These are phyloP conservation scores for Henricia sp. DNA, from an alignment of 53 echinoderm and acorn worm genomes.

Conservation along the genomic window DNA sequence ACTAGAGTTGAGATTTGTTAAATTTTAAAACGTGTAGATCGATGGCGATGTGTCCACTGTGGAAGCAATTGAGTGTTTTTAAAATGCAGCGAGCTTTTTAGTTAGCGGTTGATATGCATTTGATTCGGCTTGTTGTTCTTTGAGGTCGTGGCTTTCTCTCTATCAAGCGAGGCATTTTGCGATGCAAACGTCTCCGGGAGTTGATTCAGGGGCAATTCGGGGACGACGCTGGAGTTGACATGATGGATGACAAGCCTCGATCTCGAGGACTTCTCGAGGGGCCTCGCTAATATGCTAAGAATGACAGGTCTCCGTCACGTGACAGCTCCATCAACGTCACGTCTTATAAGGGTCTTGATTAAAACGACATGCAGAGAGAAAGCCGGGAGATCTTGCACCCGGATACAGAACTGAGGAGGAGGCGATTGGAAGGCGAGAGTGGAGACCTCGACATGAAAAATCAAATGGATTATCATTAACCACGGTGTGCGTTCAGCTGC, in stretches of 20 bases:
- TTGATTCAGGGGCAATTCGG: slow-evolving; percentile 33
- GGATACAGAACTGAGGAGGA: slow-evolving; percentile 49
- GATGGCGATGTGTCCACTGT: slow-evolving; percentile 22
- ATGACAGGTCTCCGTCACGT: slow-evolving; percentile 58
- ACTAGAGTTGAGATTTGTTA: slow-evolving; percentile 1
- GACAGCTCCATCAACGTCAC: slow-evolving; percentile 64
- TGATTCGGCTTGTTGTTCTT: slow-evolving; percentile 15
- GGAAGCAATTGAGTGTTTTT: too few relatives aligned
- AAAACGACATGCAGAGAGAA: background rate
- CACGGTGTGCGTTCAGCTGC: slow-evolving; percentile 85
- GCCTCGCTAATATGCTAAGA: slow-evolving; percentile 42
- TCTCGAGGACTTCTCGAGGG: slow-evolving; percentile 56
- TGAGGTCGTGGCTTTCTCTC: background rate
- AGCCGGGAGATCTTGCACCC: background rate
- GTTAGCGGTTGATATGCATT: too few relatives aligned
- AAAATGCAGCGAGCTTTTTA: background rate
- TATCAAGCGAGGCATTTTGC: background rate
- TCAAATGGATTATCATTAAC: slow-evolving; percentile 93
- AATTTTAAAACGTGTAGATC: slow-evolving; percentile 52
- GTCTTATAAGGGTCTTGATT: slow-evolving; percentile 36
- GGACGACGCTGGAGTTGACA: slow-evolving; percentile 42
- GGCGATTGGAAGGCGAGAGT: background rate
- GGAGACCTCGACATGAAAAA: slow-evolving; percentile 53
- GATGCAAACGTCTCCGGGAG: slow-evolving; percentile 13
- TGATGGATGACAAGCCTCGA: slow-evolving; percentile 57